Evolutionary conservation across 2,888 invertebrate species (phyloP), one percentile per base, ranked within the genome.

Genomic region (Melipona beecheii): DNA sequence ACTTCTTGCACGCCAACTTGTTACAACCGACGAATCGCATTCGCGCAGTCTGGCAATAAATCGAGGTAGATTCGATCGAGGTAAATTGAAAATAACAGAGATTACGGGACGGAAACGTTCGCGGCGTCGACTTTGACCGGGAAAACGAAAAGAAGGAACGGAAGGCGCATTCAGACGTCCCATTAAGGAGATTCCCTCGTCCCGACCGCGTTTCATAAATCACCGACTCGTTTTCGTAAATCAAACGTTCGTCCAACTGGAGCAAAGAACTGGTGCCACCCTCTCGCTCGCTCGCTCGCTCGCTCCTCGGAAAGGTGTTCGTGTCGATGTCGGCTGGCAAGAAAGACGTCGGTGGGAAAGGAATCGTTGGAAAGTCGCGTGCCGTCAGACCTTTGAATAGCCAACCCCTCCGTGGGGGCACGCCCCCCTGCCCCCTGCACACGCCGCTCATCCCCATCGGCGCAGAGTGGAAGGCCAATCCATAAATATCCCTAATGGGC

Each of bases 401-500:
- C 69, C 49, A n/a, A n/a, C 15, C 56, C n/a, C 56, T n/a, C 62
- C 43, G 43, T 58, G 6, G 50, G 6, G 50, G 71, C 66, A 82
- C 79, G 60, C 60, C 17, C 90, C 85, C 90, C 87, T 24, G 24
- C 24, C 83, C 84, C 75, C 58, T 77, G 62, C 49, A 66, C 70
- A 36, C 49, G 43, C 70, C 64, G 58, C 72, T 78, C 78, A 58
- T 71, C 73, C 72, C 82, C 77, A n/a, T 43, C 24, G n/a, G 17
- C 54, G 49, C 4, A 17, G 11, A 27, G 68, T 65, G 79, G 83
- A 87, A 78, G 89, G 89, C 88, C 91, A 92, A 93, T 93, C 91
- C 92, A 93, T 93, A 93, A 93, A 93, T 93, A 93, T 91, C 91
- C 91, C 90, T 93, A 93, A 93, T 92, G 90, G 93, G 90, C 84